Evolutionary conservation across 2,113 vertebrate species (phyloP).

Genomic region (Equus quagga): DNA sequence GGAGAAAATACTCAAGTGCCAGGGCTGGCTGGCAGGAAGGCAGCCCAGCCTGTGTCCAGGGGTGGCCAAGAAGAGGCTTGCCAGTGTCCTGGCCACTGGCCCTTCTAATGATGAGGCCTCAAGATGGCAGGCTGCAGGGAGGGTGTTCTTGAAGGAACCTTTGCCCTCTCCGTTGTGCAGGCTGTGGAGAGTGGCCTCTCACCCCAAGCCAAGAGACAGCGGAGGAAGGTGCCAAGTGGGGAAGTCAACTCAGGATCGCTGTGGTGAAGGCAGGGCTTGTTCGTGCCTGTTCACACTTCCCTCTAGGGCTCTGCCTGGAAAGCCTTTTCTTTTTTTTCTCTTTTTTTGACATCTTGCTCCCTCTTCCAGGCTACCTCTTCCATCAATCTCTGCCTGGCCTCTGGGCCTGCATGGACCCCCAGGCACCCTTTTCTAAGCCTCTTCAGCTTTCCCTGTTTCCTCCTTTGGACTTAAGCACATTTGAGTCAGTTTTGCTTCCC

Average conservation of each 20-base stretch:
- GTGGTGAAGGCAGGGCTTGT: background rate
- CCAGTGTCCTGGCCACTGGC: background rate
- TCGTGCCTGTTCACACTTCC: background rate
- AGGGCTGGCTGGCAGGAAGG: background rate
- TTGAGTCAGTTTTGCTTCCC: background rate
- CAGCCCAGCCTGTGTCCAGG: background rate
- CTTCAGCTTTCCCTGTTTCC: background rate
- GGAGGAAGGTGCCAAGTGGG: background rate
- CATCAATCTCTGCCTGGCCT: background rate
- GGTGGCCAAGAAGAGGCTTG: background rate
- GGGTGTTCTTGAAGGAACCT: background rate
- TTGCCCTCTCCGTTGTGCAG: background rate
- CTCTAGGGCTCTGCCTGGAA: conserved; percentile 19
- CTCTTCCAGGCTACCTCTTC: background rate
- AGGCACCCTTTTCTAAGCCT: background rate
- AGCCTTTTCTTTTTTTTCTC: background rate
- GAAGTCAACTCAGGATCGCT: background rate
- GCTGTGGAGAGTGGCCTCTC: background rate
- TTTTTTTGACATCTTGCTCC: background rate
- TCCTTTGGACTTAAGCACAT: background rate
- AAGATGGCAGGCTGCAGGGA: background rate
- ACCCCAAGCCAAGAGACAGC: background rate
- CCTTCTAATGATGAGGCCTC: background rate
- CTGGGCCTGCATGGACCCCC: background rate
- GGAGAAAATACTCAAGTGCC: background rate